phyloP scores from a whole-genome alignment of 2,888 invertebrate genomes.

The Morpho helenor region DNA sequence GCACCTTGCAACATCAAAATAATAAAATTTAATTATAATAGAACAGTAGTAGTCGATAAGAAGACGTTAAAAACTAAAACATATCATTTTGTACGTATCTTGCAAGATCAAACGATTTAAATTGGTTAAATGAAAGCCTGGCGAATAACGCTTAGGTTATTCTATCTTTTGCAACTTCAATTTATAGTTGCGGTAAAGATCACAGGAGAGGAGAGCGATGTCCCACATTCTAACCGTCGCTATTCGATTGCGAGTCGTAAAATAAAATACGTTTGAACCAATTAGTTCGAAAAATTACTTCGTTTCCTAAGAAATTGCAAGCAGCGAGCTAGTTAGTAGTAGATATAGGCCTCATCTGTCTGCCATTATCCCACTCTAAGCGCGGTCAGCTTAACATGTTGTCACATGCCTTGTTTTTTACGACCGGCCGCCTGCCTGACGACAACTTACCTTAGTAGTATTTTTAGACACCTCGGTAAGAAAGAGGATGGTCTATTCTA shows the following conservation, averaged over 20 bases:
- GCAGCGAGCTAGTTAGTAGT: neutral
- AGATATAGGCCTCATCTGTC: too few species aligned
- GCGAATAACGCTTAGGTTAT: constrained; percentile 8
- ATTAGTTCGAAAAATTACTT: constrained; percentile 11
- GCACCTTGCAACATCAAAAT: too few species aligned
- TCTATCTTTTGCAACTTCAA: constrained; percentile 16
- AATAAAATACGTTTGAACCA: constrained; percentile 18
- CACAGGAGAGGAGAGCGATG: constrained; percentile 20
- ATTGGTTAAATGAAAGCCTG: constrained; percentile 2
- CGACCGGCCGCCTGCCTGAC: too few species aligned
- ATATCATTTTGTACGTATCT: constrained; percentile 2
- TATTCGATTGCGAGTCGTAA: constrained; percentile 14
- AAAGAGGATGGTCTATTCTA: too few species aligned
- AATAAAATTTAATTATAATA: too few species aligned
- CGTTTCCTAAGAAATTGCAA: constrained; percentile 7
- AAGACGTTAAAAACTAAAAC: neutral
- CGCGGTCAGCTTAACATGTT: too few species aligned
- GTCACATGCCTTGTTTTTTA: too few species aligned
- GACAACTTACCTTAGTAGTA: too few species aligned
- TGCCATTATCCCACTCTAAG: too few species aligned
- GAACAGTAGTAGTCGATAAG: too few species aligned
- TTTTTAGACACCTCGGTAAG: too few species aligned
- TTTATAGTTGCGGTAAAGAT: constrained; percentile 21
- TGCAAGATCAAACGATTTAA: constrained; percentile 12
- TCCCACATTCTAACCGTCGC: constrained; percentile 19